Evolutionary conservation across 2,113 vertebrate genomes (phyloP).

Genomic region (Heterotis niloticus): DNA sequence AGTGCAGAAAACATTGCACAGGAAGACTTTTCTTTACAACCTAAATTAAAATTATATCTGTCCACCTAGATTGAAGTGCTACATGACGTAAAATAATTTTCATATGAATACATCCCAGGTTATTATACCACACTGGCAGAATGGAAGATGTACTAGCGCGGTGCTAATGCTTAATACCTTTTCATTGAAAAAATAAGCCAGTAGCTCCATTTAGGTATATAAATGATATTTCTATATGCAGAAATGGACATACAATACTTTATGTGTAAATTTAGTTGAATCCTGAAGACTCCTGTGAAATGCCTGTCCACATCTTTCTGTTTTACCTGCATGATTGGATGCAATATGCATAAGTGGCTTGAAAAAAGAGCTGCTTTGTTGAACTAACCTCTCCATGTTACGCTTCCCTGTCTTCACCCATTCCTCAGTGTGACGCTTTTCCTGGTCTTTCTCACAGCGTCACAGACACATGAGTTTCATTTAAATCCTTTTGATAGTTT

Average conservation of each 20-base stretch:
- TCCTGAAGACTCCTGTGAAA: conserved; percentile 91
- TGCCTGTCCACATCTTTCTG: conserved; percentile 78
- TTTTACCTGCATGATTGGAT: conserved; percentile 88
- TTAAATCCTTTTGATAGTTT: neutral
- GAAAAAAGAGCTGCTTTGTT: conserved; percentile 58
- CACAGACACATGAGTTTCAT: neutral
- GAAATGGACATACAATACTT: conserved; percentile 41
- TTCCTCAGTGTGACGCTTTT: neutral
- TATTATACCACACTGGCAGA: no score
- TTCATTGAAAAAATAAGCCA: neutral
- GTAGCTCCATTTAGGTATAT: no score
- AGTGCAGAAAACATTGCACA: conserved; percentile 64
- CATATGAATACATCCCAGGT: no score
- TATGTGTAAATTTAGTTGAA: conserved; percentile 19
- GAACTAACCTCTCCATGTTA: no score
- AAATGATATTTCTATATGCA: no score
- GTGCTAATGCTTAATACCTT: no score
- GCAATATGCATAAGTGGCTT: conserved; percentile 92
- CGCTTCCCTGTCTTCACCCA: conserved; percentile 62
- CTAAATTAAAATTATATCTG: no score
- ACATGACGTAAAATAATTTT: no score
- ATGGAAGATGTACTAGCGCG: no score
- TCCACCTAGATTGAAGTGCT: no score
- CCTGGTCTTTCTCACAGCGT: neutral
- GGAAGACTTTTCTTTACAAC: conserved; percentile 41